These are phyloP conservation scores for Apeltes quadracus DNA, from an alignment of 2,113 vertebrate species.

Conservation along the genomic window DNA sequence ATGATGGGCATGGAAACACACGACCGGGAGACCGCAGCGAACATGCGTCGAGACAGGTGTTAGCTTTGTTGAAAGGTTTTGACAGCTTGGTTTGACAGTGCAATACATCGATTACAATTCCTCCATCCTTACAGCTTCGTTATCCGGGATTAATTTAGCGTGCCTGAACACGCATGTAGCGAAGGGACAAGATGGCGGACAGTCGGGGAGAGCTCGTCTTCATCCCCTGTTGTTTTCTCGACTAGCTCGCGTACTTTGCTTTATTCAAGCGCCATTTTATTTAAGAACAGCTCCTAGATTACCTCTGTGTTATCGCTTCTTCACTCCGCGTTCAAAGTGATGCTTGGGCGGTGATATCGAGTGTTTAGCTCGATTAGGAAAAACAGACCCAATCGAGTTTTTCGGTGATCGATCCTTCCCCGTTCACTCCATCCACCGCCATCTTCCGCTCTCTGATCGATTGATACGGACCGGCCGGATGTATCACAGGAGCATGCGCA, in stretches of 20 bases:
- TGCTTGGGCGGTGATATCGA: not conserved
- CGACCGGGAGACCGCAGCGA: rapidly evolving
- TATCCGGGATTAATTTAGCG: slow-evolving; percentile 85
- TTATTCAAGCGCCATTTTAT: slow-evolving; percentile 38
- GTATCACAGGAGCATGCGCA: slow-evolving; percentile 61
- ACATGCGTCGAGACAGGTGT: not conserved
- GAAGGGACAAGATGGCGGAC: slow-evolving; percentile 77
- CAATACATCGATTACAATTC: slow-evolving; percentile 80
- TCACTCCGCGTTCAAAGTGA: not conserved
- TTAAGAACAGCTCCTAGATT: slow-evolving; percentile 5
- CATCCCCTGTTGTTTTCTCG: slow-evolving; percentile 44
- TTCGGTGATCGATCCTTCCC: slow-evolving; percentile 82
- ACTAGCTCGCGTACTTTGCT: slow-evolving; percentile 4
- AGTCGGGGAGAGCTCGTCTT: slow-evolving; percentile 13
- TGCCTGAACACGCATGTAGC: slow-evolving; percentile 71
- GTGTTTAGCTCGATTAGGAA: slow-evolving; percentile 34
- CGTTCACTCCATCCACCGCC: slow-evolving; percentile 70
- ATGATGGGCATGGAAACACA: not conserved
- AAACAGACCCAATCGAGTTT: slow-evolving; percentile 79
- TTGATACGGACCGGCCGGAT: slow-evolving; percentile 81
- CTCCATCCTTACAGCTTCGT: slow-evolving; percentile 71
- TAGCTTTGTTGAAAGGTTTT: slow-evolving; percentile 1
- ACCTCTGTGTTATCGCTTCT: slow-evolving; percentile 38
- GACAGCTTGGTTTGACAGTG: slow-evolving; percentile 66
- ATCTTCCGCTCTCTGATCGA: slow-evolving; percentile 87